Evolutionary conservation across 2,888 invertebrate genomes (phyloP), one percentile per base, ranked within the genome.

Genomic region (Pyralis farinalis): DNA sequence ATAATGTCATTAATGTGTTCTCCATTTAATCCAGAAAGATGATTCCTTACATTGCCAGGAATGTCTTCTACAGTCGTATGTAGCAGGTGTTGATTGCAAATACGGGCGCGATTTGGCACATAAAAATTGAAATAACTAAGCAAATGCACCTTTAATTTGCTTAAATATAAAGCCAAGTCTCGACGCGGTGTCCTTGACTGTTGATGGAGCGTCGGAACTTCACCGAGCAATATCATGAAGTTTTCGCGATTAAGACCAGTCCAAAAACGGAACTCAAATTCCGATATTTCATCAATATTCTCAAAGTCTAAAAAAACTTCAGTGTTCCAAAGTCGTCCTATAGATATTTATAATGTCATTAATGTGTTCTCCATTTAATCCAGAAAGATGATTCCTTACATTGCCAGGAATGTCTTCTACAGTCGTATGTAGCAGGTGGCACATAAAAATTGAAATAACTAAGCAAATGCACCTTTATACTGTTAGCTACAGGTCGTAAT

Each of bases 191-290:
- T 37, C n/a, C n/a, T 3, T 7, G 37, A 37, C 28, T 16, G n/a
- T n/a, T 37, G 29, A 12, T 37, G 37, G 29, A 37, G 37, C 12
- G 38, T 12, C 12, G 38, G 32, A 12, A 32, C 32, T 38, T 31
- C 11, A 32, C 31, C 22, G 8, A 38, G 12, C 1, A 38, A 31
- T 25, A 8, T 21, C 12, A 12, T 12, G 12, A 38, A 38, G 1
- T 38, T 21, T 32, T 31, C 22, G 8, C 12, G 38, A 25, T 38
- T 38, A 7, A 38, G 32, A 25, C 38, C 38, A 31, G 38, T 38
- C 38, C 38, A 38, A 25, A 32, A 38, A 25, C 25, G 31, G 8
- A 38, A 9, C 5, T 38, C 32, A n/a, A 21, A 10, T 25, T 25
- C 32, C 11, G 38, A 38, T 12, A 38, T 25, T 25, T 38, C 38